phyloP scores from a whole-genome alignment of 2,888 invertebrate species.

The Heterodera filipjevi region DNA sequence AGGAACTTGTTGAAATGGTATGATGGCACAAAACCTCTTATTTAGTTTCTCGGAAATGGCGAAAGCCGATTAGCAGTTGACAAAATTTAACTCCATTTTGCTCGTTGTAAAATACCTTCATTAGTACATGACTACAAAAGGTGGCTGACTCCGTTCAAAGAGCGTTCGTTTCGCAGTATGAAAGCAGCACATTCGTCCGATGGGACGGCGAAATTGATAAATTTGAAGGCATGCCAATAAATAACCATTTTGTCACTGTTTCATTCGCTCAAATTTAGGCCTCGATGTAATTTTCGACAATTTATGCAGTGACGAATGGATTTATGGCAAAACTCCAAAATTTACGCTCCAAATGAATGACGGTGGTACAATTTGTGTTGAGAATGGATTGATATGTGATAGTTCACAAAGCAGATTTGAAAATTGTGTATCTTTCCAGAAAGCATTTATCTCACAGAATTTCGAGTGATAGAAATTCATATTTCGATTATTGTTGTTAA shows the following conservation, averaged over 20 bases:
- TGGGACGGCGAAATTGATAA: conserved; percentile 23
- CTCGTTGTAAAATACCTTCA: no score
- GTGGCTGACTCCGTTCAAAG: neutral
- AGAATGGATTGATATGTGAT: conserved; percentile 29
- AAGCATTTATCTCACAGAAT: neutral
- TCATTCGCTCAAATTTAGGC: neutral
- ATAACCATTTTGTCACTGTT: neutral
- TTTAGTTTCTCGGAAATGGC: conserved; percentile 71
- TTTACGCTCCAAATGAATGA: conserved; percentile 68
- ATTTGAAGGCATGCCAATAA: conserved; percentile 27
- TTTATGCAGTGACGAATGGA: conserved; percentile 85
- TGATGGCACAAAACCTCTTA: neutral
- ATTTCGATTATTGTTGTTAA: neutral
- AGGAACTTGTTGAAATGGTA: neutral
- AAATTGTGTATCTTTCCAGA: conserved; percentile 26
- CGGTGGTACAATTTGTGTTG: conserved; percentile 7
- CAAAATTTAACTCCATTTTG: no score
- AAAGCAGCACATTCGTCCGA: conserved; percentile 20
- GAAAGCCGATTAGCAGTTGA: neutral
- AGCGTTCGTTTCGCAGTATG: conserved; percentile 83
- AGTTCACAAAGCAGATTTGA: conserved; percentile 25
- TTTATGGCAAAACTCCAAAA: conserved; percentile 82
- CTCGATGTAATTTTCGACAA: conserved; percentile 71
- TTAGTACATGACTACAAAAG: no score
- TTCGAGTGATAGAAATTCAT: neutral